A percentile compares a stretch with the other conserved stretches of the same genome.
These are phyloP conservation scores for Anthrax anthrax DNA, from an alignment of 2,888 invertebrate species.

Conservation along the genomic window DNA sequence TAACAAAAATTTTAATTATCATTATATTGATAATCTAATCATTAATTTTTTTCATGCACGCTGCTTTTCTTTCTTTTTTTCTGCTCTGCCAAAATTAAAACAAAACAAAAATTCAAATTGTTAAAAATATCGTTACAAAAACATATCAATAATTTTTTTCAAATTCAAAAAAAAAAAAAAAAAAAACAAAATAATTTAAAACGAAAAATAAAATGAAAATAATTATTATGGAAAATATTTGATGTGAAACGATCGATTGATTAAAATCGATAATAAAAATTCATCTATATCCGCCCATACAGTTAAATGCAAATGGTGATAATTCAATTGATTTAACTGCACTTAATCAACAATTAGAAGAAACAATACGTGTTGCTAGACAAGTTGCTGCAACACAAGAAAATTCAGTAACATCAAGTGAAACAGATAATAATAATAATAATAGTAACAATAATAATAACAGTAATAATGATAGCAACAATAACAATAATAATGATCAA, in stretches of 20 bases:
- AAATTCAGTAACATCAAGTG: neutral
- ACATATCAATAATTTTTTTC: neutral
- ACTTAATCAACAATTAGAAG: slow-evolving; percentile 33
- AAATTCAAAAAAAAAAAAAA: no score
- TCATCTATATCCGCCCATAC: no score
- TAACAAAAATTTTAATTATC: neutral
- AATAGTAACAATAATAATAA: slow-evolving; percentile 18
- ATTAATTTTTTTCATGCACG: neutral
- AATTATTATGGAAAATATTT: no score
- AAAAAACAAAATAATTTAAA: slow-evolving; percentile 16
- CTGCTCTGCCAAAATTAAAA: neutral
- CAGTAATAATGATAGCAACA: slow-evolving; percentile 11
- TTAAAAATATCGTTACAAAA: neutral
- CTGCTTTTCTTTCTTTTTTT: neutral
- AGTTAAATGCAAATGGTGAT: slow-evolving; percentile 17
- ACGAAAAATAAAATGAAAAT: neutral
- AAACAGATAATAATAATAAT: slow-evolving; percentile 11
- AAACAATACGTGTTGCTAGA: slow-evolving; percentile 34
- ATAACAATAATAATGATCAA: slow-evolving; percentile 13
- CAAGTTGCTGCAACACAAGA: slow-evolving; percentile 19
- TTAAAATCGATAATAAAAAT: no score
- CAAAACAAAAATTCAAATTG: neutral
- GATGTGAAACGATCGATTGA: no score
- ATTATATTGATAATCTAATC: neutral
- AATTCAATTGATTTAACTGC: slow-evolving; percentile 32